Evolutionary conservation across 2,888 invertebrate genomes (phyloP).

Genomic region (Caenorhabditis zanzibari): DNA sequence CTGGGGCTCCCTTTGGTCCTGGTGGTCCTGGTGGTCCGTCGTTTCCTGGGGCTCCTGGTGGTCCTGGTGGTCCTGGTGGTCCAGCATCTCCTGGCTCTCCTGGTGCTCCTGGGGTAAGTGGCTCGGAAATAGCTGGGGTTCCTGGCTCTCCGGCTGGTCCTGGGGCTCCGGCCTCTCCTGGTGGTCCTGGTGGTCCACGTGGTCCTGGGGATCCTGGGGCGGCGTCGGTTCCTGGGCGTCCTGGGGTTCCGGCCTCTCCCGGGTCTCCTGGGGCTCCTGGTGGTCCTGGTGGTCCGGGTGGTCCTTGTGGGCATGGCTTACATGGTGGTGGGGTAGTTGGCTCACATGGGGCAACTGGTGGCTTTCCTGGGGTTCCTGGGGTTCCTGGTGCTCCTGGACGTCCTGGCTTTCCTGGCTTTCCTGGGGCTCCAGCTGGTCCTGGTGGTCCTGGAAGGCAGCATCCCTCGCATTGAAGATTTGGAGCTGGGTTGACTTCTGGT

Average conservation of each 20-base stretch:
- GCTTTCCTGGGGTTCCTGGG: constrained; percentile 79
- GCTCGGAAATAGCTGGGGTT: constrained; percentile 76
- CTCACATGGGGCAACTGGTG: constrained; percentile 81
- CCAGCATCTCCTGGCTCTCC: constrained; percentile 77
- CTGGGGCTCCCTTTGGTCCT: constrained; percentile 78
- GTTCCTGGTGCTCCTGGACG: constrained; percentile 76
- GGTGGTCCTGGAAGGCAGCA: constrained; percentile 80
- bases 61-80: constrained; percentile 77
- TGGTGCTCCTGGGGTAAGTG: constrained; percentile 76
- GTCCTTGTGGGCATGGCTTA: constrained; percentile 82
- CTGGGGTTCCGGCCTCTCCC: constrained; percentile 78
- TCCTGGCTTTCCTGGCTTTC: constrained; percentile 81
- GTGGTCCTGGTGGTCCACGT: constrained; percentile 76
- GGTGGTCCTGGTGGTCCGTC: constrained; percentile 81
- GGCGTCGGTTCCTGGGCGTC: constrained; percentile 77
- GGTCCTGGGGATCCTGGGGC: constrained; percentile 77
- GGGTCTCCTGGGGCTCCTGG: constrained; percentile 78
- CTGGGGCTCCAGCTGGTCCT: constrained; percentile 81
- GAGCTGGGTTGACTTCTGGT: constrained; percentile 77
- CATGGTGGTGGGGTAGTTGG: constrained; percentile 82
- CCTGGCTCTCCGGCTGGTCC: constrained; percentile 80
- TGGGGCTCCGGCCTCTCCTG: constrained; percentile 77
- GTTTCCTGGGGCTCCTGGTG: constrained; percentile 77
- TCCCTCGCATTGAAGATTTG: constrained; percentile 77
- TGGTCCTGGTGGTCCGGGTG: constrained; percentile 74